Base-by-base conservation (phyloP, 2,113 vertebrate genomes). In the Phalacrocorax brasilianus region DNA sequence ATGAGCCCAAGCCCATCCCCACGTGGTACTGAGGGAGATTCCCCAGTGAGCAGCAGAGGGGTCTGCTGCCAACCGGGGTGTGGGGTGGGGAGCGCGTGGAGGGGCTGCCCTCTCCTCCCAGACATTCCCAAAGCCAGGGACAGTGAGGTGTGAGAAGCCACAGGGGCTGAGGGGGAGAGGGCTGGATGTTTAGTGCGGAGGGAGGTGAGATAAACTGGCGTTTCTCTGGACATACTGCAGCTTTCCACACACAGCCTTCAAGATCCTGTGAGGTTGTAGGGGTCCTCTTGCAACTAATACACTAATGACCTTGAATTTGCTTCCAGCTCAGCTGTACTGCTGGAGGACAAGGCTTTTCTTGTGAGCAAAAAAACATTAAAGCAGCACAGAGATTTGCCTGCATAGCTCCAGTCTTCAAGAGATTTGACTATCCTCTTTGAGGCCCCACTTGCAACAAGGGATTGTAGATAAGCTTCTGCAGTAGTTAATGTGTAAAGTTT, bases 271-370 rank as follows among this genome's bases (percentile, higher is more conserved):
- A 83, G 87, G 81, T 84, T 91, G 50, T 73, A 85, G 50, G 78
- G 88, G 88, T 96, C 52, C 59, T 90, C 52, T 86, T 91, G 52
- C 65, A 95, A 65, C 79, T 96, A 94, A 81, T 90, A 93, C 88
- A 96, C 88, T 84, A 95, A 92, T 95, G 92, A 96, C 95, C 95
- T 96, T 94, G 95, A 96, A 92, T 97, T 93, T 6, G 8, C 85
- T 94, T 95, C 71, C 85, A 97, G 94, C 96, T 95, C 85, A 93
- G 91, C 95, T 94, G 89, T 91, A 38, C 91, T 88, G 91, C 89
- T 85, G 50, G 85, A 96, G 87, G 74, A 96, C 96, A 97, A 96
- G 93, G 93, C 87, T 91, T 96, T 93, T 91, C 89, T 97, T 97
- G 95, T 96, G 85, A 89, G 95, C 65, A 94, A 78, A 91, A 94